Evolutionary conservation across 2,888 invertebrate species (phyloP), one percentile per base, ranked within the genome.

Genomic region (Argyresthia goedartella): DNA sequence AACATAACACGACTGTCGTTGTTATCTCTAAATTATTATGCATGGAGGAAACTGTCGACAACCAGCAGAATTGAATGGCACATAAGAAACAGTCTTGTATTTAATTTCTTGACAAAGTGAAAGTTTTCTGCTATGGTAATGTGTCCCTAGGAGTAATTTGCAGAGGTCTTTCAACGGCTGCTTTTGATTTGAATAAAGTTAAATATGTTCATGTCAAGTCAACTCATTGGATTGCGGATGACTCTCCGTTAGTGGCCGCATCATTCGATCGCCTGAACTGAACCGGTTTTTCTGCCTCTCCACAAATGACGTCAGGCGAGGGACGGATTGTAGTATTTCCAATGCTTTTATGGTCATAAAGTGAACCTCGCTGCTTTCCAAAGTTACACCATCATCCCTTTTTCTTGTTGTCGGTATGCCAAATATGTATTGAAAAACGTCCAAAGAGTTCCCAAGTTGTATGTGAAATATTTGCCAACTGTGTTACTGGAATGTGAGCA

Each of bases 251-350:
- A 50, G 50, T 42, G 66, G 73, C 73, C 67, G 71, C 73, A 70
- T 76, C 70, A 76, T 65, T 67, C 66, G 46, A 51, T 2, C 25
- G 25, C 16, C 39, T 14, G 60, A 64, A 35, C 39, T 14, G 60
- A 64, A 81, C 84, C 79, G 82, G 84, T 84, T 84, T 76, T 76
- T 71, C 72, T 76, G 74, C 75, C 64, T 42, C 8, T 0, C 34
- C 35, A 35, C n/a, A 15, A 51, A 46, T 53, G 49, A 53, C 52
- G 54, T 56, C 46, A 54, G 65, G 64, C 58, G 63, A 64, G 59
- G 64, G 61, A 67, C 64, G 59, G 45, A 54, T 48, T 48, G 48
- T 48, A 47, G 47, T 47, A 36, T 48, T 42, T 65, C 50, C 53
- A 56, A 64, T 66, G 63, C 68, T 65, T 71, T 66, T 66, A 71